Base-by-base conservation (phyloP, 2,113 vertebrate species). In the Sceloporus undulatus region DNA sequence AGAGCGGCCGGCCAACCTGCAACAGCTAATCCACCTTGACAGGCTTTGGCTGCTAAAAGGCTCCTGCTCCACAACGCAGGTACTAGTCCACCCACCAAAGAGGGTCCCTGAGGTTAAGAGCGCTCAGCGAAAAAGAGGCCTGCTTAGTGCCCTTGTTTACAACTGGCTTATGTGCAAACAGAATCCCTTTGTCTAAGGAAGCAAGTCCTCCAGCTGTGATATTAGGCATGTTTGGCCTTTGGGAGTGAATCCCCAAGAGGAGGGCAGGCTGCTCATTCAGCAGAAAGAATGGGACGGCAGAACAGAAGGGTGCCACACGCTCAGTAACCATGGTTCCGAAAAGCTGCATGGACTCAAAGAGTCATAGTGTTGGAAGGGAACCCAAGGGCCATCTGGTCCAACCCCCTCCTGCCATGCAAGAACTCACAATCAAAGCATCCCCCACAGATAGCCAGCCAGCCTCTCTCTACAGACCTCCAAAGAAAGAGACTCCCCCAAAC, bases 11-110 rank as follows among this genome's bases (percentile, higher is more conserved):
- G 76, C 19, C 1, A 71, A 65, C 77, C 48, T 73, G 85, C 56
- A 80, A 59, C 71, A 11, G 23, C n/a, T 87, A 54, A 87, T 80
- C 77, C 48, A 59, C 77, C 77, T 73, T 87, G 85, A 87, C 77
- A 80, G 66, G 11, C 65, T 52, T 29, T 62, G 40, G 14, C 18
- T 38, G 34, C 56, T 48, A 62, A 85, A 65, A 19, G 66, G 14
- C 59, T 52, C 29, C 85, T 27, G 38, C 11, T 85, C 38, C 38
- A 48, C 56, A 48, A 42, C 29, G 66, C 14, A 83, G 82, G 56
- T 65, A n/a, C 34, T 76, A 65, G 56, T 62, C 25, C 13, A 2
- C 29, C 29, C 18, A 70, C 48, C 48, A 56, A 76, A 71, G 23
- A 87, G 77, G n/a, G 21, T 5, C n/a, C 34, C 11, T 5, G 52